Percentiles rank a stretch among this genome's conserved stretches.
Conservation (phyloP, 2,113 vertebrate genomes). For the Brevimyrus niger region DNA sequence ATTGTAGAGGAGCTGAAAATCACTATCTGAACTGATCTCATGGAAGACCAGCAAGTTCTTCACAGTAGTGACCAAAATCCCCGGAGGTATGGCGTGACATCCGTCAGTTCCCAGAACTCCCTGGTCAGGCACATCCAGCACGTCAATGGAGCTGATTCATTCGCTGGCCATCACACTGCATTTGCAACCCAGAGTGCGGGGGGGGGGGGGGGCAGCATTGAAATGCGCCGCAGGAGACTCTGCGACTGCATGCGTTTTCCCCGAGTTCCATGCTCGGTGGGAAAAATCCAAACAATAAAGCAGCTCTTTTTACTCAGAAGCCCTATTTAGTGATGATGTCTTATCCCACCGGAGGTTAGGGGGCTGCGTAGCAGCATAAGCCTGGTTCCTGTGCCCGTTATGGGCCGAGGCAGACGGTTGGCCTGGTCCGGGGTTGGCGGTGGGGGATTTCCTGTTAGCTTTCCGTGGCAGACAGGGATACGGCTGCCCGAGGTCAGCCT, state of each 20-base stretch:
- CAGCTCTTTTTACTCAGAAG: background rate
- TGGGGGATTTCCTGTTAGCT: slow-evolving; percentile 27
- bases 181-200: background rate
- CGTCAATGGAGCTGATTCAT: slow-evolving; percentile 8
- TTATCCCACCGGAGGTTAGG: background rate
- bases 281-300: background rate
- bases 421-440: slow-evolving; percentile 9
- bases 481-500: slow-evolving; percentile 6
- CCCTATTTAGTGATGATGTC: background rate
- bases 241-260: background rate
- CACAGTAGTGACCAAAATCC: background rate
- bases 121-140: background rate
- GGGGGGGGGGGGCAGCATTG: background rate
- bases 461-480: slow-evolving; percentile 20
- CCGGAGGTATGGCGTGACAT: background rate
- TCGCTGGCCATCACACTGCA: background rate
- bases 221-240: background rate
- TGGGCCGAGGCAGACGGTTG: background rate
- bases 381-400: background rate
- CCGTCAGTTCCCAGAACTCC: background rate
- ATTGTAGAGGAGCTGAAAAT: background rate
- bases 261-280: background rate
- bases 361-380: background rate
- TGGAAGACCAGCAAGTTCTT: background rate
- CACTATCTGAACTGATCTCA: background rate